phyloP scores from a whole-genome alignment of 2,113 vertebrate genomes.

The Campylorhamphus procurvoides region DNA sequence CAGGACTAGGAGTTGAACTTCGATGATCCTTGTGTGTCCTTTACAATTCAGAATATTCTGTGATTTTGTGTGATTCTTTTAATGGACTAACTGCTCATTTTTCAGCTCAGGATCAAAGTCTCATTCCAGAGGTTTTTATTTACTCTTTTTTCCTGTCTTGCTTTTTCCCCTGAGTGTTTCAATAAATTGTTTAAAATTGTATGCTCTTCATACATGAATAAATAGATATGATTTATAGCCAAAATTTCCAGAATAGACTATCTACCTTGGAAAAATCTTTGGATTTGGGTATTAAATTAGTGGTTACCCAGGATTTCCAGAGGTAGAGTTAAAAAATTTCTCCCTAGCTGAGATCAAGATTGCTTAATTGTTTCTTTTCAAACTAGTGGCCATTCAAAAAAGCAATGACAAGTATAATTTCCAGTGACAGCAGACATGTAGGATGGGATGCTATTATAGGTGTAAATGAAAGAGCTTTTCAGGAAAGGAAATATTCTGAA shows the following conservation, averaged over 20 bases:
- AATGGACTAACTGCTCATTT: background rate
- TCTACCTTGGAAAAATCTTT: background rate
- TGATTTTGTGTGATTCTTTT: background rate
- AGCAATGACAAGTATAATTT: background rate
- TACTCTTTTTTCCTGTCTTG: background rate
- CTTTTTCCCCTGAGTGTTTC: background rate
- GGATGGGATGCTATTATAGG: fast-evolving
- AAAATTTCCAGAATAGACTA: background rate
- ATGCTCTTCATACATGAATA: background rate
- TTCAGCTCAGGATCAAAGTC: background rate
- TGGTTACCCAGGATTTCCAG: background rate
- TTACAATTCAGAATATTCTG: background rate
- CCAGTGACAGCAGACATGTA: background rate
- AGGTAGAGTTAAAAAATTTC: background rate
- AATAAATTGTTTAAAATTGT: background rate
- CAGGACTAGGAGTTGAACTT: background rate
- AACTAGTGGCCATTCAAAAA: background rate
- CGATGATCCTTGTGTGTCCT: background rate
- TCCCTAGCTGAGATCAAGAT: background rate
- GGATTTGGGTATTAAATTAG: background rate
- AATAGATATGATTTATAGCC: background rate
- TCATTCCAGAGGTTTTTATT: background rate
- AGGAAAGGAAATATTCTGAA: background rate
- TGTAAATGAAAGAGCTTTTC: background rate
- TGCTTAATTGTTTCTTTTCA: background rate